Evolutionary conservation across 1,140 invertebrate genomes (phyloP).

Genomic region (Eumeta japonica): DNA sequence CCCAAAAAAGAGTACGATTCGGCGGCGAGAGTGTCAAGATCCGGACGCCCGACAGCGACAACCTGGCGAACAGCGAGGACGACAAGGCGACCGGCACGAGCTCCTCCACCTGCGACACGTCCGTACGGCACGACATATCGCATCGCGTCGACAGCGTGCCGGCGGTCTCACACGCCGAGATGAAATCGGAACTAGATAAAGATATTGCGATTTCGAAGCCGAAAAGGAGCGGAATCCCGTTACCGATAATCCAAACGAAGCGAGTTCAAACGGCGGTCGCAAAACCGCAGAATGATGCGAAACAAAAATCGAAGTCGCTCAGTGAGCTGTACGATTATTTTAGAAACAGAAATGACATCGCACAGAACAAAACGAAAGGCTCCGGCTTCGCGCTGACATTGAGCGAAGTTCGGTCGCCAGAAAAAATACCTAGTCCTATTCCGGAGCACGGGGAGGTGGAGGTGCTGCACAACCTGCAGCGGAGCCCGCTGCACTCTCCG

Average conservation of each 20-base stretch:
- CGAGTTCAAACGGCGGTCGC: background rate
- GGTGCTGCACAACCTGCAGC: constrained; percentile 62
- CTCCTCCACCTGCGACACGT: background rate
- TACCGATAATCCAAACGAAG: constrained; percentile 32
- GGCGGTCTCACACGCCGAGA: constrained; percentile 20
- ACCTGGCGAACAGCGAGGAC: constrained; percentile 52
- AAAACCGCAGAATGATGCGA: constrained; percentile 21
- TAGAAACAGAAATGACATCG: constrained; percentile 39
- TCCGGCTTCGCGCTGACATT: constrained; percentile 40
- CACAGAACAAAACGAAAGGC: constrained; percentile 18
- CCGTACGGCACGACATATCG: background rate
- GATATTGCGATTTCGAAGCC: too few relatives aligned
- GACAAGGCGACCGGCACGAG: constrained; percentile 21
- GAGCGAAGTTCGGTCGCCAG: constrained; percentile 41
- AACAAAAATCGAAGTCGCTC: constrained; percentile 51
- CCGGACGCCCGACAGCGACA: constrained; percentile 78
- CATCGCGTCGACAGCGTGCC: background rate
- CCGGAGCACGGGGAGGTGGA: constrained; percentile 62
- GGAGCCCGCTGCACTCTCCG: constrained; percentile 52
- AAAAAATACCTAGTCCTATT: constrained; percentile 47
- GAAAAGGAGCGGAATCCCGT: constrained; percentile 44
- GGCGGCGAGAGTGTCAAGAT: constrained; percentile 81
- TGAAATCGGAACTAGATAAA: constrained; percentile 11
- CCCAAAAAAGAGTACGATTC: constrained; percentile 70
- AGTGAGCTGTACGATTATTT: constrained; percentile 53